A percentile compares a stretch with the other conserved stretches of the same genome.
Evolutionary conservation across 2,888 invertebrate genomes (phyloP).

Genomic region (Tetramorium bicarinatum): DNA sequence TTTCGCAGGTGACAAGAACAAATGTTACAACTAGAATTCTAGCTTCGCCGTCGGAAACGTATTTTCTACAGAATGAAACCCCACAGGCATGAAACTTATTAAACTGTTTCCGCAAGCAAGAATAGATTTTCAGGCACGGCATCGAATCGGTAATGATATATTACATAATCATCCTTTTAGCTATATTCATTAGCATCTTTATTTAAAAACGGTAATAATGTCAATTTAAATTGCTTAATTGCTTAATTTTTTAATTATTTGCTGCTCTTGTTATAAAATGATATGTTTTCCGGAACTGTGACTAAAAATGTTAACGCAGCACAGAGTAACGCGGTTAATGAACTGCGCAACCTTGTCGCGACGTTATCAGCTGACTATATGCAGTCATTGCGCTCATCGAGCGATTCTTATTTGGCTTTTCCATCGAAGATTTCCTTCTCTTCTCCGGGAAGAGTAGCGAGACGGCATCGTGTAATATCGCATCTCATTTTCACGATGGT

Average conservation of each 20-base stretch:
- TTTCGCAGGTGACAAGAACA: background rate
- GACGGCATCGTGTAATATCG: slow-evolving; percentile 7
- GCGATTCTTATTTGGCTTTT: slow-evolving; percentile 19
- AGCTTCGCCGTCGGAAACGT: background rate
- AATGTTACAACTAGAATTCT: slow-evolving; percentile 7
- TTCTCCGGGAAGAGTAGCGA: slow-evolving; percentile 2
- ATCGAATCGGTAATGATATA: background rate
- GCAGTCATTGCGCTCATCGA: background rate
- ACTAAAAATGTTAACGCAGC: background rate
- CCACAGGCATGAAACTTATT: slow-evolving; percentile 9
- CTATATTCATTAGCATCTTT: background rate
- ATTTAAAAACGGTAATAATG: background rate
- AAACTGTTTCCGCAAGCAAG: slow-evolving; percentile 2
- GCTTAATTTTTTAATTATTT: background rate
- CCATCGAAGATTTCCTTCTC: slow-evolving; percentile 16
- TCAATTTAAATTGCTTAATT: background rate
- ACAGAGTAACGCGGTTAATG: background rate
- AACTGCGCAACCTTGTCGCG: background rate
- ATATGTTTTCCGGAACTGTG: background rate
- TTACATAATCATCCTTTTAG: background rate
- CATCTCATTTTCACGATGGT: slow-evolving; percentile 60
- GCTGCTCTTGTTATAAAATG: background rate
- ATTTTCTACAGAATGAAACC: slow-evolving; percentile 6
- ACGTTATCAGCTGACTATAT: slow-evolving; percentile 33
- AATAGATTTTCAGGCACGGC: background rate